Evolutionary conservation across 1,140 invertebrate species (phyloP).

Genomic region (Drosophila repleta): DNA sequence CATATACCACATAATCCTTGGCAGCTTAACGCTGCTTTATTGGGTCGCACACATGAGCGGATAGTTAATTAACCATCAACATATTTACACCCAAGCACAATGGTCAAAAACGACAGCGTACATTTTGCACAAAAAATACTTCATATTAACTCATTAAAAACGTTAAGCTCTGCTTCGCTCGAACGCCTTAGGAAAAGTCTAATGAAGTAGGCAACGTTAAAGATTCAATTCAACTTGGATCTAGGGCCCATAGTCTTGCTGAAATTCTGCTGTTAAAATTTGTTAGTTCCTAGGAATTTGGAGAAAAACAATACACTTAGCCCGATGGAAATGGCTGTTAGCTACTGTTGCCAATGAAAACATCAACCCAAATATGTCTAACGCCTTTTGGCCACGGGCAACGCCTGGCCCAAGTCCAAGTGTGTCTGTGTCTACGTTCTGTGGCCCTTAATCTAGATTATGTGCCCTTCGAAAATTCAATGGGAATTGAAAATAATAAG

Average conservation of each 20-base stretch:
- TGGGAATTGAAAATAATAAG: slow-evolving; percentile 61
- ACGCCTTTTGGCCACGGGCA: slow-evolving; percentile 41
- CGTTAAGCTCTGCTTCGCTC: not conserved
- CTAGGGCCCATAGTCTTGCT: slow-evolving; percentile 7
- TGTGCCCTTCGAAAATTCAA: slow-evolving; percentile 54
- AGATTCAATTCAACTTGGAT: not conserved
- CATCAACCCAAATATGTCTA: slow-evolving; percentile 62
- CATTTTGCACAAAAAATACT: too few relatives aligned
- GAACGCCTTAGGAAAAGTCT: too few relatives aligned
- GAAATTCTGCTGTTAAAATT: slow-evolving; percentile 34
- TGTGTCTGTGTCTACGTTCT: slow-evolving; percentile 32
- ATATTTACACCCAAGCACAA: not conserved
- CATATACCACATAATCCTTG: slow-evolving; percentile 36
- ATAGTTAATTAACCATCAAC: slow-evolving; percentile 51
- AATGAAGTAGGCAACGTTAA: not conserved
- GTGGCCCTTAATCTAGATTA: slow-evolving; percentile 61
- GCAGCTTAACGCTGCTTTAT: slow-evolving; percentile 45
- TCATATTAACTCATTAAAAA: not conserved
- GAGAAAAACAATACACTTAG: slow-evolving; percentile 48
- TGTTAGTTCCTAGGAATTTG: not conserved
- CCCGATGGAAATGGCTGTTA: slow-evolving; percentile 23
- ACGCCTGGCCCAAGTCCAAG: slow-evolving; percentile 36
- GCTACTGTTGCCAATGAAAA: slow-evolving; percentile 54
- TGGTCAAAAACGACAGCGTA: slow-evolving; percentile 7
- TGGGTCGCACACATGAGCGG: slow-evolving; percentile 17